phyloP scores from a whole-genome alignment of 2,113 vertebrate genomes.

The Anhinga anhinga region DNA sequence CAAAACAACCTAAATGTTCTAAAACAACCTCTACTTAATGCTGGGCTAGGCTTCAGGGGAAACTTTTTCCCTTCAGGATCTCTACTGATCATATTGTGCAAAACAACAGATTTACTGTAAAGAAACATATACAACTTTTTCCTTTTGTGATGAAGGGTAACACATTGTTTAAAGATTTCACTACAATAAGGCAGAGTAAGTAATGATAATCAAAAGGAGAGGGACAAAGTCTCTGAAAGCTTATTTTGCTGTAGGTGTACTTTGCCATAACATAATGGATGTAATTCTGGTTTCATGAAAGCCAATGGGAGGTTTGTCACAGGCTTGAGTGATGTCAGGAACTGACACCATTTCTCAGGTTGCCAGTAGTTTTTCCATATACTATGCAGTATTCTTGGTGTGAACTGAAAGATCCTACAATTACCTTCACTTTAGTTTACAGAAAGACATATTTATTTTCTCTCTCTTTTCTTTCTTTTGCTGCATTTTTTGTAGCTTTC shows the following conservation, averaged over 20 bases:
- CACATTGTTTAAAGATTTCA: slow-evolving; percentile 25
- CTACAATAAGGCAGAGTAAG: background rate
- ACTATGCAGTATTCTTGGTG: background rate
- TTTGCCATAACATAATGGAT: background rate
- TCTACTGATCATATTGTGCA: slow-evolving; percentile 1
- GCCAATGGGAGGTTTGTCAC: background rate
- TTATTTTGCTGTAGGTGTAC: background rate
- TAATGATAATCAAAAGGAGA: background rate
- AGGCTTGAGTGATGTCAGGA: background rate
- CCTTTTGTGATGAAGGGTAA: background rate
- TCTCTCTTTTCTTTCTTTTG: background rate
- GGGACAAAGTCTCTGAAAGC: background rate
- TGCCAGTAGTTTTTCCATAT: background rate
- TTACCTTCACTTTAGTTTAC: background rate
- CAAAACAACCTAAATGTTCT: background rate
- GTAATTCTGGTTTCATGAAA: background rate
- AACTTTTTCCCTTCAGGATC: slow-evolving; percentile 39
- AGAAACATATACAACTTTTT: slow-evolving; percentile 28
- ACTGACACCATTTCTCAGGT: background rate
- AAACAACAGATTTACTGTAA: slow-evolving; percentile 55
- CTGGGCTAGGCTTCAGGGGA: background rate
- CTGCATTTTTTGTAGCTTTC: background rate
- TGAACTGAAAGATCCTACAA: background rate
- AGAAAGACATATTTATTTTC: background rate
- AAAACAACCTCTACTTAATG: slow-evolving; percentile 49